Percentiles rank a stretch among this genome's conserved stretches.
phyloP scores from a whole-genome alignment of 1,140 invertebrate species.

The Drosophila obscura region DNA sequence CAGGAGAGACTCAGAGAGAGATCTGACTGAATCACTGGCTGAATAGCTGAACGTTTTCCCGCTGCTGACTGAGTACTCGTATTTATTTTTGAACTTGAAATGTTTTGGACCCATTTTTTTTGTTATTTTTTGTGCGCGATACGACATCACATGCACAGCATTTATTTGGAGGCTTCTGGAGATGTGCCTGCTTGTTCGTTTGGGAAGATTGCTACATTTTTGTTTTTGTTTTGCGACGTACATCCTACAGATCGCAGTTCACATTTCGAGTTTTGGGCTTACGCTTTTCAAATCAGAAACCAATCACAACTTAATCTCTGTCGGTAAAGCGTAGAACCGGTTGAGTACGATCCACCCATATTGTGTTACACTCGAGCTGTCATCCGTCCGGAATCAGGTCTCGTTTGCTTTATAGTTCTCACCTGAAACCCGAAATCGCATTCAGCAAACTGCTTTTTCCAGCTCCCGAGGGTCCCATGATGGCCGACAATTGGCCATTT shows the following conservation, averaged over 20 bases:
- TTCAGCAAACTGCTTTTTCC: constrained; percentile 92
- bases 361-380: constrained; percentile 35
- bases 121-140: neutral
- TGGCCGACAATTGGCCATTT: constrained; percentile 91
- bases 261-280: constrained; percentile 21
- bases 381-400: constrained; percentile 14
- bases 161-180: constrained; percentile 2
- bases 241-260: constrained; percentile 21
- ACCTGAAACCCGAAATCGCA: constrained; percentile 89
- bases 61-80: too few relatives aligned
- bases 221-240: neutral
- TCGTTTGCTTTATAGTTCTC: constrained; percentile 56
- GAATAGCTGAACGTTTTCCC: too few relatives aligned
- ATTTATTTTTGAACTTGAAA: too few relatives aligned
- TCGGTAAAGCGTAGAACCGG: constrained; percentile 32
- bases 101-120: neutral
- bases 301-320: constrained; percentile 22
- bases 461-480: constrained; percentile 93
- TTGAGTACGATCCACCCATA: constrained; percentile 22
- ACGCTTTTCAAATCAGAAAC: constrained; percentile 5
- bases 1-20: too few relatives aligned
- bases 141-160: neutral
- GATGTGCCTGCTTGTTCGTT: neutral
- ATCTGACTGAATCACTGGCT: too few relatives aligned
- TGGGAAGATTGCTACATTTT: neutral